Percentiles rank a stretch among this genome's conserved stretches.
Conservation (phyloP, 2,113 vertebrate genomes). For the Strix uralensis region DNA sequence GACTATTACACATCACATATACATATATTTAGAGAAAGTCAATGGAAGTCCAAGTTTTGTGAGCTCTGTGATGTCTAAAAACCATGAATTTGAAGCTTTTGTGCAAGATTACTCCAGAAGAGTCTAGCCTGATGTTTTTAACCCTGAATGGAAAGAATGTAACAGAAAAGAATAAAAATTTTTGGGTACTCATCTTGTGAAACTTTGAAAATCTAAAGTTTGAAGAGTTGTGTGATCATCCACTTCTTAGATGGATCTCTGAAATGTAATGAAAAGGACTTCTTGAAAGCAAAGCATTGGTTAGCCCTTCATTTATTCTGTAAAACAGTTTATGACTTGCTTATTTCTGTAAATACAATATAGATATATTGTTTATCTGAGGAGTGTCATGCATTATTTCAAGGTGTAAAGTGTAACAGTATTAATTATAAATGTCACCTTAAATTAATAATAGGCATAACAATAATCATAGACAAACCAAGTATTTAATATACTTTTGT, state of each 20-base stretch:
- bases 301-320: not conserved
- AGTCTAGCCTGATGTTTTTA: not conserved
- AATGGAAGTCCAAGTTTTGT: not conserved
- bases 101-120: not conserved
- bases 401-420: not conserved
- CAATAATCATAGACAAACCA: constrained; percentile 36
- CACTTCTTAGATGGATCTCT: not conserved
- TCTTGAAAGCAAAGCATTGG: not conserved
- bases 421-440: constrained; percentile 64
- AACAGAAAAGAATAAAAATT: not conserved
- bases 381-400: not conserved
- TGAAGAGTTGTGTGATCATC: not conserved
- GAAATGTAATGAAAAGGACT: not conserved
- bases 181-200: not conserved
- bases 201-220: not conserved
- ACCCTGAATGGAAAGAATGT: not conserved
- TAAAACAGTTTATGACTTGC: not conserved
- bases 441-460: constrained; percentile 58
- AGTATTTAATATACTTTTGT: constrained; percentile 45
- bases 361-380: constrained; percentile 27
- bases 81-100: not conserved
- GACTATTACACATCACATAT: not conserved
- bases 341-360: constrained; percentile 11
- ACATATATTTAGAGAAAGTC: not conserved
- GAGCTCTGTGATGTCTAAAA: not conserved